Conservation (phyloP, 2,888 invertebrate genomes). For the Electrophaes corylata region DNA sequence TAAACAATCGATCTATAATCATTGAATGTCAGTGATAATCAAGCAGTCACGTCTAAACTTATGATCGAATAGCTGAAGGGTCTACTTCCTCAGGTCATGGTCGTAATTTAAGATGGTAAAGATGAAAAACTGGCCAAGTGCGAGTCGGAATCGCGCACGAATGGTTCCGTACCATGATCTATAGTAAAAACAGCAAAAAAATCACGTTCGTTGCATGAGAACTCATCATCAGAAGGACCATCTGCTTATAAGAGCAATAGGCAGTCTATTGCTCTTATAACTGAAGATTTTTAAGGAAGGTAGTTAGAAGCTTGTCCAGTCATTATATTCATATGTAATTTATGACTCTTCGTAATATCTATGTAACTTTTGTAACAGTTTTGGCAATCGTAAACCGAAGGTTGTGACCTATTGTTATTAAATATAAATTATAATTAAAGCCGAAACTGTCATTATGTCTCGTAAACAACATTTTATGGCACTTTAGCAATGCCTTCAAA, state of each 20-base stretch:
- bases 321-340: no score
- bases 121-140: not conserved
- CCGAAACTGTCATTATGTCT: conserved; percentile 11
- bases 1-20: not conserved
- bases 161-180: no score
- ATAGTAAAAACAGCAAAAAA: no score
- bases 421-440: conserved; percentile 10
- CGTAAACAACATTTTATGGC: conserved; percentile 8
- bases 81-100: conserved; percentile 12
- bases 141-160: no score
- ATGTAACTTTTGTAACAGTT: not conserved
- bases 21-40: conserved; percentile 8
- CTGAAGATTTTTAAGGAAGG: no score
- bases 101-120: not conserved
- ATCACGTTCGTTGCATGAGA: no score
- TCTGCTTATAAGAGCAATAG: no score
- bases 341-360: not conserved
- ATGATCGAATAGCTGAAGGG: not conserved
- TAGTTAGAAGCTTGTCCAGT: no score
- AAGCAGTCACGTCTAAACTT: conserved; percentile 6
- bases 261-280: no score
- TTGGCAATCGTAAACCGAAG: conserved; percentile 4
- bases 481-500: conserved; percentile 3
- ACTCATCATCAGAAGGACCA: no score
- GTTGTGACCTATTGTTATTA: conserved; percentile 13